These are phyloP conservation scores for Drosophila triauraria DNA, from an alignment of 1,140 invertebrate genomes.

Conservation along the genomic window DNA sequence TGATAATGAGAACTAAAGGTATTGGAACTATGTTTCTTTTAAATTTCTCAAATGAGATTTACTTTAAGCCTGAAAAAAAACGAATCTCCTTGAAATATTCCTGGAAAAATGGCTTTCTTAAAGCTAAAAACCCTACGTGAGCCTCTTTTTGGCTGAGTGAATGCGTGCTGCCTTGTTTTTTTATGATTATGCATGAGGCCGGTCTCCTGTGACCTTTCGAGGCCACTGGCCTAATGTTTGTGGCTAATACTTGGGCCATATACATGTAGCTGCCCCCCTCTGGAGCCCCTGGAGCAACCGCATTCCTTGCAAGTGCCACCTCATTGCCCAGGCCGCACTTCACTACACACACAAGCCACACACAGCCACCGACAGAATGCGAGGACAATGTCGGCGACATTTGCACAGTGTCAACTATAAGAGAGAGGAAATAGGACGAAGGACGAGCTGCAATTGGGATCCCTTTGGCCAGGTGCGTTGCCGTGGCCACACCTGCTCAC, in stretches of 20 bases:
- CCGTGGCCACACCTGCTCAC: constrained; percentile 16
- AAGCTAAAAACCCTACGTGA: constrained; percentile 31
- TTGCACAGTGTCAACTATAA: constrained; percentile 73
- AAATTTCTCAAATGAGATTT: not conserved
- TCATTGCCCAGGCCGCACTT: constrained; percentile 43
- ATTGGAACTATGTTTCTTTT: not conserved
- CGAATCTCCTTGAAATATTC: not conserved
- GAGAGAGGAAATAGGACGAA: not conserved
- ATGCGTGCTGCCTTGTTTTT: constrained; percentile 27
- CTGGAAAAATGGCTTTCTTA: not conserved
- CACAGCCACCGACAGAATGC: constrained; percentile 26
- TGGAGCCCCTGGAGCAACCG: not conserved
- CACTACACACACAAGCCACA: constrained; percentile 55
- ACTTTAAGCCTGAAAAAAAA: not conserved
- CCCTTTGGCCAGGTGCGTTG: constrained; percentile 56
- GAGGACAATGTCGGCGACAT: constrained; percentile 69
- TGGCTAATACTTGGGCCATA: constrained; percentile 35
- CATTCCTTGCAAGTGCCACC: constrained; percentile 13
- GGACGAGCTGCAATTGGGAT: constrained; percentile 38
- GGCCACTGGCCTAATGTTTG: constrained; percentile 37
- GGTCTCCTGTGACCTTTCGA: constrained; percentile 17
- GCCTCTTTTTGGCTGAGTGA: constrained; percentile 13
- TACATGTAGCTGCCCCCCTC: not conserved
- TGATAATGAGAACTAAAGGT: not conserved
- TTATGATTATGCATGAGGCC: constrained; percentile 57